phyloP scores from a whole-genome alignment of 2,888 invertebrate genomes.

The Tenthredo livida region DNA sequence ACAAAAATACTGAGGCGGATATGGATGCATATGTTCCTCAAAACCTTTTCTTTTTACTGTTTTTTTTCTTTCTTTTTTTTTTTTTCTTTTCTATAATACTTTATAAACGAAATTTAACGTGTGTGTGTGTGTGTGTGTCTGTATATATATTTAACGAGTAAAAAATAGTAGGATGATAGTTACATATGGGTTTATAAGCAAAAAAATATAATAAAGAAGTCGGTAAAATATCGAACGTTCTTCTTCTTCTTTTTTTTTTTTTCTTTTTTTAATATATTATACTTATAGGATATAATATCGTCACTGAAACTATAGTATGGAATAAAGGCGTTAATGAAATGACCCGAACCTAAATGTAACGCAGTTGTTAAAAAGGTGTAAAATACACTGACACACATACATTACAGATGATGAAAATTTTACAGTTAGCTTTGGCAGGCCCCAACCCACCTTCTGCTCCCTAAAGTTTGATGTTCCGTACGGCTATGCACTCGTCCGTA shows the following conservation, averaged over 20 bases:
- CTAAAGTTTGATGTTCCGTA: conserved; percentile 33
- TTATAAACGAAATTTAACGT: background rate
- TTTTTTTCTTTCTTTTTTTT: too few species aligned
- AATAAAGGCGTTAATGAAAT: background rate
- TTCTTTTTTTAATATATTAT: too few species aligned
- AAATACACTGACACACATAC: conserved; percentile 72
- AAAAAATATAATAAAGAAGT: background rate
- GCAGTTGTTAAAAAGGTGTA: conserved; percentile 17
- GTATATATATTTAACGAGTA: background rate
- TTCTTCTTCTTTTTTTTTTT: background rate
- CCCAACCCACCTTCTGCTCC: conserved; percentile 23
- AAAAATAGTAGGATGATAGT: background rate
- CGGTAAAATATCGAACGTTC: background rate
- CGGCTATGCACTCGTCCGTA: conserved; percentile 39
- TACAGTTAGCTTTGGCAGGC: conserved; percentile 74
- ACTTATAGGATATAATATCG: background rate
- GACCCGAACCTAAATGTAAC: background rate
- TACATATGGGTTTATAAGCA: background rate
- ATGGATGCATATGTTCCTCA: conserved; percentile 10
- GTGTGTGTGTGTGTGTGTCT: background rate
- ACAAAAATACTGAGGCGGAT: background rate
- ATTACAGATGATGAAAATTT: conserved; percentile 71
- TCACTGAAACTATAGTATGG: background rate
- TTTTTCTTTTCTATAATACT: background rate
- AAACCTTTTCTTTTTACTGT: background rate